phyloP scores from a whole-genome alignment of 2,113 vertebrate species.

The Onychostoma macrolepis region DNA sequence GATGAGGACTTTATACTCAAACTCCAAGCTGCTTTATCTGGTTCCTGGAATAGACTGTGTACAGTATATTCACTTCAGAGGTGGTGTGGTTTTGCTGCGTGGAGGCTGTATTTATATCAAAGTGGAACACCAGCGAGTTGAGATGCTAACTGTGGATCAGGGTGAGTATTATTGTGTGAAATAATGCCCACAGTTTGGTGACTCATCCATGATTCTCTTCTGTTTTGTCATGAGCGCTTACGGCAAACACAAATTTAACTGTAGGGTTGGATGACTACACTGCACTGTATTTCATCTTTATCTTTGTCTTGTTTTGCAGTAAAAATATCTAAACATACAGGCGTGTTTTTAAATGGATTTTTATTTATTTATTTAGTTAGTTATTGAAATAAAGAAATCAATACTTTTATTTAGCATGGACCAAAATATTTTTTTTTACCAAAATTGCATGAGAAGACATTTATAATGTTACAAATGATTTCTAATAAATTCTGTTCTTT shows the following conservation, averaged over 20 bases:
- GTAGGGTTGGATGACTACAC: background rate
- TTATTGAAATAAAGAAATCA: background rate
- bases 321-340: background rate
- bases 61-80: background rate
- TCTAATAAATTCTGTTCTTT: background rate
- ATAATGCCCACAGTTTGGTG: background rate
- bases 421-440: background rate
- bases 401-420: background rate
- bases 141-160: background rate
- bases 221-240: background rate
- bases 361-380: too few species aligned
- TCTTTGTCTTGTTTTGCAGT: background rate
- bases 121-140: background rate
- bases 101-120: background rate
- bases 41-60: background rate
- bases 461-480: background rate
- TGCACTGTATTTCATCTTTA: too few species aligned
- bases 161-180: background rate
- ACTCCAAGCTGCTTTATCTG: constrained; percentile 2
- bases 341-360: too few species aligned
- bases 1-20: background rate
- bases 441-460: background rate
- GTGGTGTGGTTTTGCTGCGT: background rate
- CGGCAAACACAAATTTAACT: background rate
- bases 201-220: background rate